Percentiles rank a stretch among this genome's conserved stretches.
Conservation (phyloP, 2,113 vertebrate genomes). For the Megaceryle maxima region DNA sequence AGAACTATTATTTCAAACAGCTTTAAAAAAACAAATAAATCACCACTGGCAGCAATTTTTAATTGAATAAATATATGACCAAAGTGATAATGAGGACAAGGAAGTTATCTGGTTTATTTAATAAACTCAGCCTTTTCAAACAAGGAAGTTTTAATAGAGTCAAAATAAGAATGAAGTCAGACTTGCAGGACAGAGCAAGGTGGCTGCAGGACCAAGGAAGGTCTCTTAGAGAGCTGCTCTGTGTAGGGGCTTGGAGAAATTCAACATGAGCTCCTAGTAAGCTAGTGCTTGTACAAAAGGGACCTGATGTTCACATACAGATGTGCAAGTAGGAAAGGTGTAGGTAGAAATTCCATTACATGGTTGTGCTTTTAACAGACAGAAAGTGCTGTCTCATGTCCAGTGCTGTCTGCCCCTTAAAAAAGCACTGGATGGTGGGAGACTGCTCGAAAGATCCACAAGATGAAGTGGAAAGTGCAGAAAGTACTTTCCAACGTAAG, state of each 20-base stretch:
- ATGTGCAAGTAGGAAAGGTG: background rate
- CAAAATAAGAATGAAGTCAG: background rate
- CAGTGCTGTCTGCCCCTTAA: background rate
- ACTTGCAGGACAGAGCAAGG: background rate
- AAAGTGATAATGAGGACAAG: background rate
- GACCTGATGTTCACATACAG: background rate
- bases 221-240: background rate
- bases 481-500: background rate
- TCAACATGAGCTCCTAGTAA: background rate
- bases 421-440: background rate
- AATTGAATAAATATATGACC: background rate
- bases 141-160: background rate
- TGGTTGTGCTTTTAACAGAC: accelerated
- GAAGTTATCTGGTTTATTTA: background rate
- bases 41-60: background rate
- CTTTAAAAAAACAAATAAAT: background rate
- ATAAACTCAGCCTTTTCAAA: background rate
- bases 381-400: background rate
- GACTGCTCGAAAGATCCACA: background rate
- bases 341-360: background rate
- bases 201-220: background rate
- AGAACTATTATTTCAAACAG: background rate
- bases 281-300: background rate
- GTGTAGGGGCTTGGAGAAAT: background rate
- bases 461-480: background rate